Evolutionary conservation across 2,888 invertebrate species (phyloP).

Genomic region (Lordiphosa andalusiaca): DNA sequence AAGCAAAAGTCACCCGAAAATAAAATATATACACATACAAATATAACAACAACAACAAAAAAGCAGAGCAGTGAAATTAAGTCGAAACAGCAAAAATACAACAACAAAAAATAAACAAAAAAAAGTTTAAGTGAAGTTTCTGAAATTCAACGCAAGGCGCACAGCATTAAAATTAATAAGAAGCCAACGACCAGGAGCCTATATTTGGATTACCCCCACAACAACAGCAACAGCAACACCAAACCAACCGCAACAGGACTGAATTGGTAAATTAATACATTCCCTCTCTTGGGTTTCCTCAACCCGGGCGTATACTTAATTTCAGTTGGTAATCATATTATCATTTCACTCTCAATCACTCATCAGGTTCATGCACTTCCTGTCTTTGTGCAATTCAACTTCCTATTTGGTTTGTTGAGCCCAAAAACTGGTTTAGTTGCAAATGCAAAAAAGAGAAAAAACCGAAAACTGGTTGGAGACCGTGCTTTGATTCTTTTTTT

Average conservation of each 20-base stretch:
- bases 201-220: slow-evolving; percentile 64
- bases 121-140: slow-evolving; percentile 60
- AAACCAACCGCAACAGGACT: slow-evolving; percentile 27
- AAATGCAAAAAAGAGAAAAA: slow-evolving; percentile 5
- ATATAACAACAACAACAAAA: slow-evolving; percentile 29
- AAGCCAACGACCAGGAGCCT: slow-evolving; percentile 62
- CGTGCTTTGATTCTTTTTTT: slow-evolving; percentile 48
- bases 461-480: slow-evolving; percentile 10
- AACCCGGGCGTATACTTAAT: slow-evolving; percentile 59
- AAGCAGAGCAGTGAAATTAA: slow-evolving; percentile 75
- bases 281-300: slow-evolving; percentile 20
- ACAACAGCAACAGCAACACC: slow-evolving; percentile 19
- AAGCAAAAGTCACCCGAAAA: slow-evolving; percentile 32
- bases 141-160: slow-evolving; percentile 47
- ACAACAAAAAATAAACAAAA: slow-evolving; percentile 39
- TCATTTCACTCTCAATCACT: slow-evolving; percentile 24
- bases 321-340: slow-evolving; percentile 23
- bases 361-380: slow-evolving; percentile 51
- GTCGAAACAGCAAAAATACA: too few species aligned
- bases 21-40: slow-evolving; percentile 24
- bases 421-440: slow-evolving; percentile 23
- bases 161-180: slow-evolving; percentile 43
- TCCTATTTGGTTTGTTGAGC: slow-evolving; percentile 52
- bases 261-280: slow-evolving; percentile 66
- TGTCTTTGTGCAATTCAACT: slow-evolving; percentile 67